A percentile compares a stretch with the other conserved stretches of the same genome.
Evolutionary conservation across 2,113 vertebrate species (phyloP).

Genomic region (Clarias macrocephalus): DNA sequence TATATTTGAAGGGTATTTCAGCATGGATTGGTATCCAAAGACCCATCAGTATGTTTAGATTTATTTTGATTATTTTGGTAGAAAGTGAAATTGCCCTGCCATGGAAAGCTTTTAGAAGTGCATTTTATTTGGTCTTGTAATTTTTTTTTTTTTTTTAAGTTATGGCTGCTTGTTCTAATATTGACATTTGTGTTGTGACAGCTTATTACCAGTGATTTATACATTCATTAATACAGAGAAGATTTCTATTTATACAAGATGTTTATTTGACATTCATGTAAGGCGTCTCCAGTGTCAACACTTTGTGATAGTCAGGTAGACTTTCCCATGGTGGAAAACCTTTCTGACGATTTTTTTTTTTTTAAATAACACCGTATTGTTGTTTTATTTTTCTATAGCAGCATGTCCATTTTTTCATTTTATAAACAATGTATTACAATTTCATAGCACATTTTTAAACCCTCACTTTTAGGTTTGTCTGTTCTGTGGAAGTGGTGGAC

Average conservation of each 20-base stretch:
- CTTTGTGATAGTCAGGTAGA: neutral
- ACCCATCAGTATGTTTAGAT: neutral
- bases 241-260: neutral
- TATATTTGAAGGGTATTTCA: neutral
- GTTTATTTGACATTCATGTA: neutral
- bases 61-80: neutral
- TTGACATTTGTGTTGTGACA: neutral
- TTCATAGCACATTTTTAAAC: neutral
- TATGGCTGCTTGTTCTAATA: neutral
- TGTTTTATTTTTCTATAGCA: neutral
- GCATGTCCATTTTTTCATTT: neutral
- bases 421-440: neutral
- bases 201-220: neutral
- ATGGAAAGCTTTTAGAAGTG: neutral
- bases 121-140: neutral
- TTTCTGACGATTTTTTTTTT: too few species aligned
- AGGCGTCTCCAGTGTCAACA: neutral
- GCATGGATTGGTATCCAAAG: conserved; percentile 53
- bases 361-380: neutral
- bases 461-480: neutral
- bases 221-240: neutral
- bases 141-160: neutral
- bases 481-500: neutral
- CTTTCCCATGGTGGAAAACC: neutral
- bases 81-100: neutral